Percentiles rank a stretch among this genome's conserved stretches.
These are phyloP conservation scores for Odocoileus virginianus DNA, from an alignment of 2,113 vertebrate species.

Conservation along the genomic window DNA sequence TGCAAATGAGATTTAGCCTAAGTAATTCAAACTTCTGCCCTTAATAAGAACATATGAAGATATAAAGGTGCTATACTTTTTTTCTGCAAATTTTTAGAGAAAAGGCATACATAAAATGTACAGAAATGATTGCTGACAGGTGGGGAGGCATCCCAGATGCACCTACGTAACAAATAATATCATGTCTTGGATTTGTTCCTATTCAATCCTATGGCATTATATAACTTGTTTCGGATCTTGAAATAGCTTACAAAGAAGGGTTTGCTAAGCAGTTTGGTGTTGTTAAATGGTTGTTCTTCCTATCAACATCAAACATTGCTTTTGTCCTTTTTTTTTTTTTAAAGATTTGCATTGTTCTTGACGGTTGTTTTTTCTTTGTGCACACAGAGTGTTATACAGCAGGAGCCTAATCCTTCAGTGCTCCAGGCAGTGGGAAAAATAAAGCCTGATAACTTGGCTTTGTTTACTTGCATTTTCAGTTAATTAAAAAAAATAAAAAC, in stretches of 20 bases:
- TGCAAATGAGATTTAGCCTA: neutral
- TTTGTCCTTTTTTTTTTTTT: neutral
- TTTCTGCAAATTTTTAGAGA: neutral
- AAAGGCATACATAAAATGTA: neutral
- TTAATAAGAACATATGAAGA: conserved; percentile 25
- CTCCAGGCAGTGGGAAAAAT: neutral
- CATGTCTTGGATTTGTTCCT: neutral
- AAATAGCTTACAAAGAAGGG: neutral
- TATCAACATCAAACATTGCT: neutral
- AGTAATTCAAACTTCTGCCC: neutral
- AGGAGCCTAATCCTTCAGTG: neutral
- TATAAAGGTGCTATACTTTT: neutral
- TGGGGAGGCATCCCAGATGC: neutral
- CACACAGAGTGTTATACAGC: neutral
- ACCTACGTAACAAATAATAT: conserved; percentile 1
- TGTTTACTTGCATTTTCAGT: neutral
- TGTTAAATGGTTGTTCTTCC: neutral
- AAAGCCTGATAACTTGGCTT: neutral
- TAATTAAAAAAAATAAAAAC: neutral
- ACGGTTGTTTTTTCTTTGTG: neutral
- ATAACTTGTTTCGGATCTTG: neutral
- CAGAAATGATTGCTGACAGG: neutral
- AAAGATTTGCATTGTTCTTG: neutral
- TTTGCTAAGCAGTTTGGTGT: neutral
- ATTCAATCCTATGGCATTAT: neutral